These are phyloP conservation scores for Hypomecis atomaria DNA, from an alignment of 2,888 invertebrate genomes.

Conservation along the genomic window DNA sequence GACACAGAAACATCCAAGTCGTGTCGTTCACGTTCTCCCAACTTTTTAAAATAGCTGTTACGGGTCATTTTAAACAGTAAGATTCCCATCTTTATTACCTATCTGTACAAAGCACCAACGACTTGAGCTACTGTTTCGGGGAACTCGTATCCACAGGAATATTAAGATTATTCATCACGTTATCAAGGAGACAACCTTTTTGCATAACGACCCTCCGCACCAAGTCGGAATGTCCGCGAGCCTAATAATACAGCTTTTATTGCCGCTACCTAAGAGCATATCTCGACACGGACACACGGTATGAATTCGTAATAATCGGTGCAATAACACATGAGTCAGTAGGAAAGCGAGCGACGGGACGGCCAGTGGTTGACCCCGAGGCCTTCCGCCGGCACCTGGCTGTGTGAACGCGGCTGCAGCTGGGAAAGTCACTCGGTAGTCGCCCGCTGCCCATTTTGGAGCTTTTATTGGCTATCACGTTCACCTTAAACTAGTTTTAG, in stretches of 20 bases:
- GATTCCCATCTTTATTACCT: slow-evolving; percentile 61
- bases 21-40: slow-evolving; percentile 38
- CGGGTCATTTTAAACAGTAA: slow-evolving; percentile 46
- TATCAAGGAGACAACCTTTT: slow-evolving; percentile 54
- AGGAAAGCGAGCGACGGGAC: slow-evolving; percentile 38
- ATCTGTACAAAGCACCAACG: slow-evolving; percentile 58
- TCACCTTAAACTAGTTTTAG: slow-evolving; percentile 76
- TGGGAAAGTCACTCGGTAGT: slow-evolving; percentile 77
- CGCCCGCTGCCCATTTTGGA: slow-evolving; percentile 70
- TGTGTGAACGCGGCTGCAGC: slow-evolving; percentile 67
- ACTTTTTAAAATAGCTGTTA: slow-evolving; percentile 33
- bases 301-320: slow-evolving; percentile 42
- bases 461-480: slow-evolving; percentile 79
- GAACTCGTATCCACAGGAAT: slow-evolving; percentile 56
- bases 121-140: slow-evolving; percentile 60
- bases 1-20: slow-evolving; percentile 20
- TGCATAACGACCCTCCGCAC: slow-evolving; percentile 48
- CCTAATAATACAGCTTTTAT: slow-evolving; percentile 42
- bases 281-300: slow-evolving; percentile 39
- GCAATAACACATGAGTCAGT: slow-evolving; percentile 39
- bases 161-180: slow-evolving; percentile 55
- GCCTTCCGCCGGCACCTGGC: slow-evolving; percentile 52
- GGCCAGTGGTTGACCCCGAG: slow-evolving; percentile 60
- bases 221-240: slow-evolving; percentile 39
- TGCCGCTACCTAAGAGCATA: slow-evolving; percentile 38